Evolutionary conservation across 2,888 invertebrate species (phyloP).

Genomic region (Drosophila atripex): DNA sequence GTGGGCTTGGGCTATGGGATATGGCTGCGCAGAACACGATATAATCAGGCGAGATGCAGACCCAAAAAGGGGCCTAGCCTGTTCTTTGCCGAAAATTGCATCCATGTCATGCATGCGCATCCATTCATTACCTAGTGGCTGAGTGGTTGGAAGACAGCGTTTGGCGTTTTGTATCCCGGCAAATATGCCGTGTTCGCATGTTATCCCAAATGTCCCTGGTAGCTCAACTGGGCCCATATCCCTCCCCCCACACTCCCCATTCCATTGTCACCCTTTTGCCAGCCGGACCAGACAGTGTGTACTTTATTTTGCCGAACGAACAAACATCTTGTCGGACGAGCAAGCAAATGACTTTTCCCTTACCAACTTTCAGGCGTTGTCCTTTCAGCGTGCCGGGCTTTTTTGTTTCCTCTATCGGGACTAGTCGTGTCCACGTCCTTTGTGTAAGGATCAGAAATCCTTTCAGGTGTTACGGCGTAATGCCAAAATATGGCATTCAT

Average conservation of each 20-base stretch:
- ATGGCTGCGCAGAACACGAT: constrained; percentile 73
- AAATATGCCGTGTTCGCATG: constrained; percentile 79
- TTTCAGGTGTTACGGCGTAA: constrained; percentile 27
- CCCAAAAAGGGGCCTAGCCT: constrained; percentile 50
- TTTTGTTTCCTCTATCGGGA: constrained; percentile 21
- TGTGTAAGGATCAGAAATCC: constrained; percentile 20
- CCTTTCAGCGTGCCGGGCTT: constrained; percentile 42
- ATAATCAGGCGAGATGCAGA: constrained; percentile 66
- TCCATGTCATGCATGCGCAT: constrained; percentile 77
- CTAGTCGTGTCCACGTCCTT: constrained; percentile 14
- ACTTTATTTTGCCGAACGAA: constrained; percentile 82
- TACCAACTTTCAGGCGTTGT: constrained; percentile 77
- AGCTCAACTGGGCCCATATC: constrained; percentile 47
- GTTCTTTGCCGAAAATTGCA: constrained; percentile 69
- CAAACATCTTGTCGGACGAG: constrained; percentile 83
- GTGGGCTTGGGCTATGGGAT: constrained; percentile 17
- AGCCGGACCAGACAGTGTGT: constrained; percentile 58
- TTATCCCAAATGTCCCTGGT: constrained; percentile 78
- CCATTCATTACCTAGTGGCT: constrained; percentile 73
- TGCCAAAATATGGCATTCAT: constrained; percentile 22
- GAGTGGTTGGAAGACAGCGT: constrained; percentile 72
- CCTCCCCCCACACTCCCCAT: constrained; percentile 40
- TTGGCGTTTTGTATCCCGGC: constrained; percentile 78
- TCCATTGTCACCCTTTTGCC: constrained; percentile 5
- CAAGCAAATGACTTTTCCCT: constrained; percentile 82